Percentiles rank a stretch among this genome's conserved stretches.
phyloP scores from a whole-genome alignment of 2,888 invertebrate species.

The Tanytarsus gracilentus region DNA sequence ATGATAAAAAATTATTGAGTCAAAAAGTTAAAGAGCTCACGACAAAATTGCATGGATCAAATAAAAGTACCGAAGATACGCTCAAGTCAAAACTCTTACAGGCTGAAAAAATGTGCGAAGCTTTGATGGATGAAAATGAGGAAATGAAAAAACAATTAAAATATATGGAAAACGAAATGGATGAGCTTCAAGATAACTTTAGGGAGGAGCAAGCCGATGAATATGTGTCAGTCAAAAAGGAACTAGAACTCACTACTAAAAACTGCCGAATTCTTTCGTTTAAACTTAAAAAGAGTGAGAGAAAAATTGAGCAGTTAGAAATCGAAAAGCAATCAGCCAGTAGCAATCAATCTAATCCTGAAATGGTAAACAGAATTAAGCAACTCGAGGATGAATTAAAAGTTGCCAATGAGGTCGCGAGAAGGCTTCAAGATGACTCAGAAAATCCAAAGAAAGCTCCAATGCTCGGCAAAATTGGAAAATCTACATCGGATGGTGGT shows the following conservation, averaged over 20 bases:
- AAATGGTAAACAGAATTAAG: conserved; percentile 59
- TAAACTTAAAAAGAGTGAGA: conserved; percentile 91
- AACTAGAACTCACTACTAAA: conserved; percentile 93
- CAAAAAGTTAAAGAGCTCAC: conserved; percentile 67
- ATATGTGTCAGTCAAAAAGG: conserved; percentile 86
- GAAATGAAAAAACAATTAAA: conserved; percentile 86
- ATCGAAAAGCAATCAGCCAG: conserved; percentile 67
- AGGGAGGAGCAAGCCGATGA: conserved; percentile 96
- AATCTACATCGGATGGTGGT: conserved; percentile 54
- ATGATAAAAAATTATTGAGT: conserved; percentile 67
- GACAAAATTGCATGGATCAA: conserved; percentile 49
- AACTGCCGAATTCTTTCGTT: conserved; percentile 97
- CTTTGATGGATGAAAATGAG: conserved; percentile 92
- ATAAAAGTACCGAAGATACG: conserved; percentile 51
- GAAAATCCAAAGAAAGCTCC: conserved; percentile 49
- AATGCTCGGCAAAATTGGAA: conserved; percentile 48
- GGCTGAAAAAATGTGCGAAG: conserved; percentile 86
- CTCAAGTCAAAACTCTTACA: conserved; percentile 75
- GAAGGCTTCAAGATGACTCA: conserved; percentile 51
- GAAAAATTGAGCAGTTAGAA: conserved; percentile 77
- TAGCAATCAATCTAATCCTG: conserved; percentile 49
- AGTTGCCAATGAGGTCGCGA: conserved; percentile 65
- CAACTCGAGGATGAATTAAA: conserved; percentile 79
- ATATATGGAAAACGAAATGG: conserved; percentile 93
- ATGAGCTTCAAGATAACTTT: conserved; percentile 97